Conservation (phyloP, 2,888 invertebrate genomes). For the Oasisia sp. region DNA sequence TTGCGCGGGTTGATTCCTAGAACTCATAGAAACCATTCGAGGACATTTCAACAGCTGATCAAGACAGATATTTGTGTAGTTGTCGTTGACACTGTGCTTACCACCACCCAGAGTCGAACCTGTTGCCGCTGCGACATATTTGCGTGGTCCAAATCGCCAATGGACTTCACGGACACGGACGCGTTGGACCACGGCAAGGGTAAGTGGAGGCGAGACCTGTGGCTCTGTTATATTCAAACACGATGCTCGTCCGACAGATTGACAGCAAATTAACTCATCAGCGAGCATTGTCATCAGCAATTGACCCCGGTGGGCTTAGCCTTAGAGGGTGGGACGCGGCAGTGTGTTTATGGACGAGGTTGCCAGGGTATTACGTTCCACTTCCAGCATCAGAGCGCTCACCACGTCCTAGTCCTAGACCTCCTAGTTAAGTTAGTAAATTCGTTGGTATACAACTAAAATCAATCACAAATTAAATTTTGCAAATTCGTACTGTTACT, state of each 20-base stretch:
- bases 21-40: not conserved
- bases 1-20: slow-evolving; percentile 13
- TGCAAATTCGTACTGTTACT: too few relatives aligned
- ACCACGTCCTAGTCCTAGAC: too few relatives aligned
- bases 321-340: not conserved
- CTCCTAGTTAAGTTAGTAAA: too few relatives aligned
- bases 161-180: not conserved
- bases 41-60: not conserved
- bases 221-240: not conserved
- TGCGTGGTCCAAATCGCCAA: not conserved
- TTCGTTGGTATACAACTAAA: too few relatives aligned
- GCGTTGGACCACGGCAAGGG: slow-evolving; percentile 13
- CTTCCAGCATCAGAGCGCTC: too few relatives aligned
- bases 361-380: too few relatives aligned
- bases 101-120: not conserved
- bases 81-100: not conserved
- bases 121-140: not conserved
- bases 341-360: too few relatives aligned
- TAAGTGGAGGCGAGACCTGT: not conserved
- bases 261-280: not conserved
- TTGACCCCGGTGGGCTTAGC: not conserved
- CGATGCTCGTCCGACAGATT: not conserved
- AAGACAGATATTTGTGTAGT: not conserved
- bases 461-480: too few relatives aligned
- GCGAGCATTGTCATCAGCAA: not conserved